Percentiles rank a stretch among this genome's conserved stretches.
Evolutionary conservation across 2,888 invertebrate genomes (phyloP).

Genomic region (Perizoma flavofasciatum): DNA sequence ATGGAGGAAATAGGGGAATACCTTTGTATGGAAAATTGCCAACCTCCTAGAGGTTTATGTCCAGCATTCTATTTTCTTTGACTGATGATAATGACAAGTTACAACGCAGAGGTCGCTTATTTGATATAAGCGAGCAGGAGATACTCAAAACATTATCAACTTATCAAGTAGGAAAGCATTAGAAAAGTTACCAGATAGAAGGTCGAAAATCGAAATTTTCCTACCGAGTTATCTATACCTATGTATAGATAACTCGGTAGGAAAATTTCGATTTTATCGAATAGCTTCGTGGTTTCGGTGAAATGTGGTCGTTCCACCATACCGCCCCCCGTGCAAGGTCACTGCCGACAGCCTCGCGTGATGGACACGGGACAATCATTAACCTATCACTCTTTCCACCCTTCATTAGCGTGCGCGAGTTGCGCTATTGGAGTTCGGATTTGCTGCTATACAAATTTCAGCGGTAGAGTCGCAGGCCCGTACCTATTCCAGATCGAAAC

Average conservation of each 20-base stretch:
- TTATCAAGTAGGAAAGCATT: not conserved
- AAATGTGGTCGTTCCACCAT: conserved; percentile 36
- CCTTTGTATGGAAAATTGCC: too few species aligned
- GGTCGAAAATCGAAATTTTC: too few species aligned
- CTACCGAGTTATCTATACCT: too few species aligned
- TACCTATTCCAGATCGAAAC: too few species aligned
- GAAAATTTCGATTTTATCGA: conserved; percentile 20
- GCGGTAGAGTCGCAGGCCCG: too few species aligned
- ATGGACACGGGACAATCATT: conserved; percentile 53
- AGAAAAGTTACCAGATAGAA: conserved; percentile 2
- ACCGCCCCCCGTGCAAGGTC: conserved; percentile 56
- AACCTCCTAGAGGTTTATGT: too few species aligned
- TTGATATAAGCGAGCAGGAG: too few species aligned
- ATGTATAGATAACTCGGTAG: conserved; percentile 1
- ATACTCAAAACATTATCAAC: conserved; percentile 1
- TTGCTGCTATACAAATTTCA: too few species aligned
- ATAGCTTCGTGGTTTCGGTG: conserved; percentile 42
- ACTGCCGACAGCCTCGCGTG: conserved; percentile 58
- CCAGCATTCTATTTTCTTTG: too few species aligned
- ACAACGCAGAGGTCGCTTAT: too few species aligned
- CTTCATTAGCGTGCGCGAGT: conserved; percentile 37
- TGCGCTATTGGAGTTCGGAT: conserved; percentile 19
- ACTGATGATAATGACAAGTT: too few species aligned
- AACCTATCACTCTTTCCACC: conserved; percentile 46
- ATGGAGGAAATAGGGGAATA: too few species aligned